These are phyloP conservation scores for Synanthedon formicaeformis DNA, from an alignment of 2,888 invertebrate species.

Conservation along the genomic window DNA sequence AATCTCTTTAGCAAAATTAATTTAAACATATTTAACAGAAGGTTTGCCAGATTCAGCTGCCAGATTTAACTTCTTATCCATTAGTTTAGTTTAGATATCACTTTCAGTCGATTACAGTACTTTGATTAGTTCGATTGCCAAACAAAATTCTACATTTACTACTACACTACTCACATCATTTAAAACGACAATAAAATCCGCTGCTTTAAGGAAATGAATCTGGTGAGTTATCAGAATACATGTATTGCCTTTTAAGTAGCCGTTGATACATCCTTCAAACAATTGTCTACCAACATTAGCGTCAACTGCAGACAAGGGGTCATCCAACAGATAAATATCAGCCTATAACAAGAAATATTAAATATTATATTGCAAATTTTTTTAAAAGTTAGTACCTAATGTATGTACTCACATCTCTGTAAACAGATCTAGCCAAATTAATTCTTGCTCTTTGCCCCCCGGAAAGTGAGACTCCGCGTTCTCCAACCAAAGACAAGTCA, in stretches of 20 bases:
- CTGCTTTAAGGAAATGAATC: slow-evolving; percentile 72
- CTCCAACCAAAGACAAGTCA: slow-evolving; percentile 84
- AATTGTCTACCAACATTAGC: slow-evolving; percentile 80
- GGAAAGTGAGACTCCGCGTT: slow-evolving; percentile 83
- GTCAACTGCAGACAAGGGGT: slow-evolving; percentile 87
- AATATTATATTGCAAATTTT: background rate
- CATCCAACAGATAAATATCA: slow-evolving; percentile 84
- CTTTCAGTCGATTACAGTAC: no score
- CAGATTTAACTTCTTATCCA: no score
- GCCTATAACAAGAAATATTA: slow-evolving; percentile 49
- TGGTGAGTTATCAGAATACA: slow-evolving; percentile 88
- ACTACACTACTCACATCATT: slow-evolving; percentile 35
- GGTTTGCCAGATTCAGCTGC: no score
- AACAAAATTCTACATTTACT: no score
- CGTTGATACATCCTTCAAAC: slow-evolving; percentile 79
- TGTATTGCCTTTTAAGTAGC: slow-evolving; percentile 74
- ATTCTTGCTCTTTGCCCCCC: slow-evolving; percentile 88
- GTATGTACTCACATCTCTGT: slow-evolving; percentile 75
- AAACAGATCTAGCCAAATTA: slow-evolving; percentile 81
- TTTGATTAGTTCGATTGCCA: no score
- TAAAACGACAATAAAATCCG: slow-evolving; percentile 67
- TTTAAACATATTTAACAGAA: no score
- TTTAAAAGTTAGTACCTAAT: no score
- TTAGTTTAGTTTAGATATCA: no score
- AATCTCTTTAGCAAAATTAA: no score